Conservation (phyloP, 2,797 vertebrate genomes). For the Gadopsis marmoratus region DNA sequence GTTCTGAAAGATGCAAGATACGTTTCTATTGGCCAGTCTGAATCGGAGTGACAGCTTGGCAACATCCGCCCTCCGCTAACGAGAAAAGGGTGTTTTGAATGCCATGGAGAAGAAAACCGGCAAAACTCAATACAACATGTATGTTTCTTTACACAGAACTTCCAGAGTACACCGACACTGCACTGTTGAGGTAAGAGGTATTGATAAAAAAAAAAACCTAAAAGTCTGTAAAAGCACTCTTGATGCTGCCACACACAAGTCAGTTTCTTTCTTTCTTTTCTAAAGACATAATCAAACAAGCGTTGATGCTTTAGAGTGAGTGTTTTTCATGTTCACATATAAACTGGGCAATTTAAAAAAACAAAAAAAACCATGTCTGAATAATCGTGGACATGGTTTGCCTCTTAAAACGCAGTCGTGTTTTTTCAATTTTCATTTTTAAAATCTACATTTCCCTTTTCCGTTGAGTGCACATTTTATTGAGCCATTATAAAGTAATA, state of each 20-base stretch:
- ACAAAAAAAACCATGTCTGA: background rate
- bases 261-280: constrained; percentile 3
- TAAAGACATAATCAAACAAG: constrained; percentile 15
- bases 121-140: too few species aligned
- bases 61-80: too few species aligned
- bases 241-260: constrained; percentile 8
- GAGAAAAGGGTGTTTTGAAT: too few species aligned
- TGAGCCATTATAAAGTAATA: constrained; percentile 66
- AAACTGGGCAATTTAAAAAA: constrained; percentile 7
- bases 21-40: too few species aligned
- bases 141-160: too few species aligned
- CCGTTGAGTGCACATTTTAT: constrained; percentile 47
- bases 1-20: too few species aligned
- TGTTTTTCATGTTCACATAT: constrained; percentile 22
- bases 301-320: background rate
- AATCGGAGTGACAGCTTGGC: too few species aligned
- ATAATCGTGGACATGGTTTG: constrained; percentile 7
- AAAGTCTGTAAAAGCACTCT: background rate
- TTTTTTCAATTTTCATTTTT: constrained; percentile 40
- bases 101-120: too few species aligned
- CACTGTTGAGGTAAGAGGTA: constrained; percentile 10
- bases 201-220: background rate
- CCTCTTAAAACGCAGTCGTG: constrained; percentile 13
- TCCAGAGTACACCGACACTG: background rate
- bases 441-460: constrained; percentile 49